Conservation (phyloP, 2,797 vertebrate genomes). For the Pelobates cultripes region DNA sequence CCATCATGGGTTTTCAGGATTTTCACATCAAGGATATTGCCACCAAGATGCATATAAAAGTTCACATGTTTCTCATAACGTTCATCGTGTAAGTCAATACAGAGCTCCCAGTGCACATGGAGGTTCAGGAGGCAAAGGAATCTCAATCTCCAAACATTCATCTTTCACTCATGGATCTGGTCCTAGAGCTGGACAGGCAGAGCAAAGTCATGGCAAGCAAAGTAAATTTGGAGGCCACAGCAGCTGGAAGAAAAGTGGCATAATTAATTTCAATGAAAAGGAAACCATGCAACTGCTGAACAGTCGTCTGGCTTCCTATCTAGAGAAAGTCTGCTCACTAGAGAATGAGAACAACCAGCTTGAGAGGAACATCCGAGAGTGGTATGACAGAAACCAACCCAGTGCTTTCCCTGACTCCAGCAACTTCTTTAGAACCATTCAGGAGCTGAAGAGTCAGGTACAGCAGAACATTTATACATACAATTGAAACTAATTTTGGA, state of each 20-base stretch:
- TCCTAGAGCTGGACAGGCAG: slow-evolving; percentile 37
- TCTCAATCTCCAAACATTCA: slow-evolving; percentile 64
- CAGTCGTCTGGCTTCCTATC: slow-evolving; percentile 82
- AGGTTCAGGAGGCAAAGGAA: slow-evolving; percentile 62
- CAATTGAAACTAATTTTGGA: too few species aligned
- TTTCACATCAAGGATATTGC: neutral
- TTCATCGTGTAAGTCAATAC: slow-evolving; percentile 53
- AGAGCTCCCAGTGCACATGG: slow-evolving; percentile 68
- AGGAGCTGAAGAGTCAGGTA: slow-evolving; percentile 85
- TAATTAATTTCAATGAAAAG: slow-evolving; percentile 76
- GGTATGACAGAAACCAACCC: slow-evolving; percentile 82
- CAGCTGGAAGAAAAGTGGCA: slow-evolving; percentile 64
- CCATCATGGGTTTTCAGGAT: neutral
- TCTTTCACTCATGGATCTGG: slow-evolving; percentile 40
- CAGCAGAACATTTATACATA: neutral
- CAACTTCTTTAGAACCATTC: slow-evolving; percentile 71
- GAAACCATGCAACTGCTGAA: slow-evolving; percentile 91
- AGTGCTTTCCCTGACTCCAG: slow-evolving; percentile 74
- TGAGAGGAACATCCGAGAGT: slow-evolving; percentile 77
- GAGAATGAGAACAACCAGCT: slow-evolving; percentile 74
- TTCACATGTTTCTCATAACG: slow-evolving; percentile 6
- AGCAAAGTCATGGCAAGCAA: slow-evolving; percentile 5
- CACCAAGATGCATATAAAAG: too few species aligned
- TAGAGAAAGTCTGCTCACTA: slow-evolving; percentile 85
- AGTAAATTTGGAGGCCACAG: slow-evolving; percentile 43